Evolutionary conservation across 1,140 invertebrate species (phyloP), one percentile per base, ranked within the genome.

Genomic region (Lepidurus couesii): DNA sequence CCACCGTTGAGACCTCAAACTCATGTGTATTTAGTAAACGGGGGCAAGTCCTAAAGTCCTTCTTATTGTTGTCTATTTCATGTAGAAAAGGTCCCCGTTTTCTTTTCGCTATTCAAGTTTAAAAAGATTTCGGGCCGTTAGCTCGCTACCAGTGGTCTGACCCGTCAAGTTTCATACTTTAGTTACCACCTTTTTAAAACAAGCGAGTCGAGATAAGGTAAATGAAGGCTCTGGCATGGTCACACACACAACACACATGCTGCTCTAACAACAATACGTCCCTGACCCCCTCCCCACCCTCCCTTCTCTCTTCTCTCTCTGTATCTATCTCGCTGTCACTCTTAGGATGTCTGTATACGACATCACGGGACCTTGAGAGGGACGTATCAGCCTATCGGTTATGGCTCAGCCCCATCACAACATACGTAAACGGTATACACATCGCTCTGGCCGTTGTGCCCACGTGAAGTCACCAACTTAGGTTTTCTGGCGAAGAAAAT

Each of bases 111-210:
- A n/a, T 13, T n/a, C 53, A 65, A 65, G 53, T n/a, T 6, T 65
- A 21, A 21, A 65, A 65, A 21, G 53, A 65, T 9, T 65, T 65
- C 34, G 53, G 21, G 0, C 45, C 7, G 45, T 34, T 34, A 65
- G 16, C 21, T 7, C 13, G 13, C 3, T 65, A 65, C 53, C 6
- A 65, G 16, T 9, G 1, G 9, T 65, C 16, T 13, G 53, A 65
- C 53, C 53, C 21, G 53, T 65, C 53, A 65, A 21, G 53, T n/a
- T 65, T 65, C 53, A 4, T 65, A 13, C 53, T 65, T 65, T n/a
- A 65, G 53, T 65, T 65, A 7, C 53, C 53, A 65, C 53, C 53
- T 65, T 65, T 34, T 65, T 65, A 65, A 65, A 65, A 65, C 53
- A 65, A 65, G 53, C 53, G n/a, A 65, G 7, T n/a, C n/a, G 45